A percentile compares a stretch with the other conserved stretches of the same genome.
Conservation (phyloP, 2,797 vertebrate species). For the Hoplostethus atlanticus region DNA sequence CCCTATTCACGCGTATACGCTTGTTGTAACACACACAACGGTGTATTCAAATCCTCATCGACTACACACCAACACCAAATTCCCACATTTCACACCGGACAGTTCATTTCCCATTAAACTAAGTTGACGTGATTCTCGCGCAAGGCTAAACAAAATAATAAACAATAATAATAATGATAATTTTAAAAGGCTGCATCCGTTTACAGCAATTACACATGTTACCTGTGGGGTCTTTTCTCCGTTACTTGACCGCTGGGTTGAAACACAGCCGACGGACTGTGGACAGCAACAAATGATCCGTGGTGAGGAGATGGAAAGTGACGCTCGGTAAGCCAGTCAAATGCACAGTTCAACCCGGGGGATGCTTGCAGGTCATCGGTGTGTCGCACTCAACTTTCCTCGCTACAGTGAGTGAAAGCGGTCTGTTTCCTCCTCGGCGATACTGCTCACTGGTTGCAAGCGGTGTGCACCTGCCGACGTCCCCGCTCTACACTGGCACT, state of each 20-base stretch:
- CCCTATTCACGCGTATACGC: too few species aligned
- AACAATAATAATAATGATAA: neutral
- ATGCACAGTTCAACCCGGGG: slow-evolving; percentile 54
- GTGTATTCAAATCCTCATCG: neutral
- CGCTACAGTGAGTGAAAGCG: slow-evolving; percentile 41
- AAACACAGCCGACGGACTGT: slow-evolving; percentile 46
- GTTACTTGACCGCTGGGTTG: slow-evolving; percentile 41
- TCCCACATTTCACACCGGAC: neutral
- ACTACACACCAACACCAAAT: neutral
- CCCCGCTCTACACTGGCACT: slow-evolving; percentile 66
- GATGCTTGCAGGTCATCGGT: slow-evolving; percentile 58
- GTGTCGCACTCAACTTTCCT: slow-evolving; percentile 67
- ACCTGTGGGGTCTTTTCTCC: slow-evolving; percentile 71
- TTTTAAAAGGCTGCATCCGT: slow-evolving; percentile 9
- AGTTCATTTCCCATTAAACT: slow-evolving; percentile 10
- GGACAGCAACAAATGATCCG: slow-evolving; percentile 72
- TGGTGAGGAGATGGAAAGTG: slow-evolving; percentile 49
- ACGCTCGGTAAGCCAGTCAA: slow-evolving; percentile 58
- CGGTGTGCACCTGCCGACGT: slow-evolving; percentile 48
- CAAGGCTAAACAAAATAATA: neutral
- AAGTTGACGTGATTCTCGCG: slow-evolving; percentile 45
- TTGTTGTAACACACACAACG: too few species aligned
- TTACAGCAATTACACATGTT: slow-evolving; percentile 38
- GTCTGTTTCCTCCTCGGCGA: slow-evolving; percentile 34
- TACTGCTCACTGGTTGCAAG: slow-evolving; percentile 26